Evolutionary conservation across 2,797 vertebrate genomes (phyloP), one percentile per base, ranked within the genome.

Genomic region (Otus scops): DNA sequence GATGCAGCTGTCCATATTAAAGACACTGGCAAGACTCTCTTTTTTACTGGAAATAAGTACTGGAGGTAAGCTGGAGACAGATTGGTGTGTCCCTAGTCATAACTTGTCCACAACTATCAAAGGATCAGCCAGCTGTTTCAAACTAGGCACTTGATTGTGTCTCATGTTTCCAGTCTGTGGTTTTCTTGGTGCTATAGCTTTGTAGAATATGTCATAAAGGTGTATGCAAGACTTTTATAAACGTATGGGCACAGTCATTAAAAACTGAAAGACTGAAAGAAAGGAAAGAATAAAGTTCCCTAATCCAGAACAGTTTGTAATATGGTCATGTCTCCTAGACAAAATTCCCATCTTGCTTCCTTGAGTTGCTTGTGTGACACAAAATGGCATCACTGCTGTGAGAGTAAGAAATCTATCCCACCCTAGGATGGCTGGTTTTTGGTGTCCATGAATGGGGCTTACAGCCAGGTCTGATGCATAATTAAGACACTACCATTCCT

Each of bases 41-140:
- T 99, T 90, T 99, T 99, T 68, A 98, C 98, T 1, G 99, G 98
- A 10, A 99, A 99, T 73, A 98, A 99, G 2, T 99, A 99, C 88
- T 99, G 99, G 99, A 99, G 99, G 99, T 99, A 98, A 21, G 96
- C 17, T 79, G 10, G 26, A 43, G 15, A 34, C 17, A 20, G 28
- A 36, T 1, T 56, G 28, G 3, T 41, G 21, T 32, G 51, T 38
- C 47, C 7, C 10, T 64, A 15, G 24, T 36, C 13, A n/a, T 64
- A 77, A 82, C 22, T 13, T 64, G 22, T 47, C 27, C 51, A 56
- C 36, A 76, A 12, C 1, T 9, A n/a, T 11, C 12, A 47, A 47
- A 89, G 74, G 36, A n/a, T 68, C 5, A 34, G 26, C 12, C 41
- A 6, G 9, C 24, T 79, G 22, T 70, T 76, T 94, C 59, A 79